Percentiles rank a stretch among this genome's conserved stretches.
Evolutionary conservation across 2,888 invertebrate genomes (phyloP).

Genomic region (Teinopalpus imperialis): DNA sequence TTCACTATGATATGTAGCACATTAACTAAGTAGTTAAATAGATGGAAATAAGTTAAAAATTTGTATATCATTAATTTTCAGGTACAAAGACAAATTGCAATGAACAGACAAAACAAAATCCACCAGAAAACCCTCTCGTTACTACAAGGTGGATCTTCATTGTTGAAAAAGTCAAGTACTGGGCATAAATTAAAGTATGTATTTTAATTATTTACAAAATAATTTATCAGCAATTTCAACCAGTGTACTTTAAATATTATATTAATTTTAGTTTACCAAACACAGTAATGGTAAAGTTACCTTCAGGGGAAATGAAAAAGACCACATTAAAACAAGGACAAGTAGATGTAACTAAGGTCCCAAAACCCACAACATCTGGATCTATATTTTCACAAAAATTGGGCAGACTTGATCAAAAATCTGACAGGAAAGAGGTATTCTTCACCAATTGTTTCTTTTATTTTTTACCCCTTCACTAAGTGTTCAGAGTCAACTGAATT

Average conservation of each 20-base stretch:
- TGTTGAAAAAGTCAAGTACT: slow-evolving; percentile 67
- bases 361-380: slow-evolving; percentile 63
- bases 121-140: slow-evolving; percentile 87
- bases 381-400: slow-evolving; percentile 43
- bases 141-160: slow-evolving; percentile 85
- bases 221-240: neutral
- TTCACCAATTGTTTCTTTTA: too few species aligned
- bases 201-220: neutral
- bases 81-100: slow-evolving; percentile 89
- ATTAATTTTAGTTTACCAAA: slow-evolving; percentile 63
- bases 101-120: slow-evolving; percentile 87
- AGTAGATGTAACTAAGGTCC: slow-evolving; percentile 64
- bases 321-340: slow-evolving; percentile 63
- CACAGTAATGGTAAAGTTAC: slow-evolving; percentile 72
- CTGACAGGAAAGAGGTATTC: slow-evolving; percentile 69
- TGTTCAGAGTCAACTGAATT: too few species aligned
- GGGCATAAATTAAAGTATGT: slow-evolving; percentile 73
- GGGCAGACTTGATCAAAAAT: slow-evolving; percentile 53
- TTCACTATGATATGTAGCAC: too few species aligned
- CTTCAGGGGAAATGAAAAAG: slow-evolving; percentile 70
- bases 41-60: too few species aligned
- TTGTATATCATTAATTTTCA: too few species aligned
- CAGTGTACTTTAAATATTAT: slow-evolving; percentile 14
- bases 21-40: too few species aligned
- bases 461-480: too few species aligned